phyloP scores from a whole-genome alignment of 2,888 invertebrate species.

The Leptothorax acervorum region DNA sequence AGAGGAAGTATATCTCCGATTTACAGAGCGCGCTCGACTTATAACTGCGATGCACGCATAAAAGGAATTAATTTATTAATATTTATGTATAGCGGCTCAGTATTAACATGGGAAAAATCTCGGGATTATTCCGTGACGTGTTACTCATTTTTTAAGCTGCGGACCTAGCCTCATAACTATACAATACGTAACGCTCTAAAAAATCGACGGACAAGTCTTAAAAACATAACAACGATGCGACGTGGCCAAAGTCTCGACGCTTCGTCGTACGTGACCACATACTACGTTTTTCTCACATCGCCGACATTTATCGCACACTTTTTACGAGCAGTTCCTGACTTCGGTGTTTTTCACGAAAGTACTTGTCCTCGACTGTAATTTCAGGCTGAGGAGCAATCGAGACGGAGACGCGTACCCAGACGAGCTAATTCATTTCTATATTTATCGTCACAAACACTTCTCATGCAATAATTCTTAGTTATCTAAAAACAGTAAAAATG shows the following conservation, averaged over 20 bases:
- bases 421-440: neutral
- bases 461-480: neutral
- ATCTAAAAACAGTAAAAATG: neutral
- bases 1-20: neutral
- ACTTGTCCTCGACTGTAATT: neutral
- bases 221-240: neutral
- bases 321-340: slow-evolving; percentile 22
- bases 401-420: neutral
- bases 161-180: neutral
- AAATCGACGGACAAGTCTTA: neutral
- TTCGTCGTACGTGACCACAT: slow-evolving; percentile 10
- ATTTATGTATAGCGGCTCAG: neutral
- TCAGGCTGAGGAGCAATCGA: neutral
- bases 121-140: neutral
- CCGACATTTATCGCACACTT: slow-evolving; percentile 6
- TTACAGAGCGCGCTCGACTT: neutral
- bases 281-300: neutral
- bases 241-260: neutral
- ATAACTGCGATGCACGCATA: neutral
- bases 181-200: neutral
- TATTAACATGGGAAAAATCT: neutral
- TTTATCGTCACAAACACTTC: neutral
- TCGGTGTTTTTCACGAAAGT: neutral
- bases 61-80: slow-evolving; percentile 15
- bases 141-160: neutral